Percentiles rank a stretch among this genome's conserved stretches.
Evolutionary conservation across 2,113 vertebrate species (phyloP).

Genomic region (Bufo bufo): DNA sequence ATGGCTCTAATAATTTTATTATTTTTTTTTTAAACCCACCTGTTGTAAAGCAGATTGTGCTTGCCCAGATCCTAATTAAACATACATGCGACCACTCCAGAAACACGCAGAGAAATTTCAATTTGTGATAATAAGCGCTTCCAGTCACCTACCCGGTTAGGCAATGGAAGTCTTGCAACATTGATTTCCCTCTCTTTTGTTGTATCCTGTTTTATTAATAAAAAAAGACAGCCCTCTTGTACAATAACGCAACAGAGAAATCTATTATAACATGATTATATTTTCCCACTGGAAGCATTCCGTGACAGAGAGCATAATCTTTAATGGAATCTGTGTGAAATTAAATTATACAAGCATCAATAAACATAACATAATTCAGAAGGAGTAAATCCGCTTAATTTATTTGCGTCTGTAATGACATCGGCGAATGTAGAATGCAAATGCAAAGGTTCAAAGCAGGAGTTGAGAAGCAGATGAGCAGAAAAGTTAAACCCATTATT

Average conservation of each 20-base stretch:
- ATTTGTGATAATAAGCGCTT: slow-evolving; percentile 72
- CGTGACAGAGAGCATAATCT: slow-evolving; percentile 86
- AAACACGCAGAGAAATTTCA: slow-evolving; percentile 63
- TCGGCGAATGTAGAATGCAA: slow-evolving; percentile 74
- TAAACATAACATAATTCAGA: slow-evolving; percentile 90
- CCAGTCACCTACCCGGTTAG: slow-evolving; percentile 73
- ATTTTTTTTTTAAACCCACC: not conserved
- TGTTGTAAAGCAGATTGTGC: slow-evolving; percentile 38
- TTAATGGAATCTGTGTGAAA: slow-evolving; percentile 93
- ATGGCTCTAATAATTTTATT: no score
- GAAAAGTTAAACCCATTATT: slow-evolving; percentile 86
- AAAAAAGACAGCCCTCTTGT: slow-evolving; percentile 79
- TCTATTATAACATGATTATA: slow-evolving; percentile 90
- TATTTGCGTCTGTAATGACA: slow-evolving; percentile 81
- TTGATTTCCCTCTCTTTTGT: slow-evolving; percentile 80
- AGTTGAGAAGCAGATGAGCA: slow-evolving; percentile 80
- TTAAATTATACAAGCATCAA: slow-evolving; percentile 89
- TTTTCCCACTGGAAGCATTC: slow-evolving; percentile 85
- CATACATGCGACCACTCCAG: slow-evolving; percentile 60
- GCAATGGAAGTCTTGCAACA: slow-evolving; percentile 71
- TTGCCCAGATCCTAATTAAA: slow-evolving; percentile 53
- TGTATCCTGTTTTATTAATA: slow-evolving; percentile 76
- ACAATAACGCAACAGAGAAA: slow-evolving; percentile 83
- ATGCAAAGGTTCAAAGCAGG: slow-evolving; percentile 75
- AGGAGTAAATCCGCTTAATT: slow-evolving; percentile 87